These are phyloP conservation scores for Chalcosyrphus nemorum DNA, from an alignment of 2,888 invertebrate species.

Conservation along the genomic window DNA sequence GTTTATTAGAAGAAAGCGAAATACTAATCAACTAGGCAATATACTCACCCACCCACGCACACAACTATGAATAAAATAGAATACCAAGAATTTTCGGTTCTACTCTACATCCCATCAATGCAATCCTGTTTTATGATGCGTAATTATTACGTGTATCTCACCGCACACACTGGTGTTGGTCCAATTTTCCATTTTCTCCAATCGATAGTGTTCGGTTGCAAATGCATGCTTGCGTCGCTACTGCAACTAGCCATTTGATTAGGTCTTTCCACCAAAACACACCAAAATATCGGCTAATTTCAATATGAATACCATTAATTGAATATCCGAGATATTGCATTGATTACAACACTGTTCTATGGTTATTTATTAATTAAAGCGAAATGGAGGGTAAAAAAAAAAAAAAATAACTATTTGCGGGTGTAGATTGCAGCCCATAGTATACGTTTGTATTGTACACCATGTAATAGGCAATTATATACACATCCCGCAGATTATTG, in stretches of 20 bases:
- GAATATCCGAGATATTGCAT: conserved; percentile 6
- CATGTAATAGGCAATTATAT: neutral
- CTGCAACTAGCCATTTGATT: conserved; percentile 11
- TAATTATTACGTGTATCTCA: neutral
- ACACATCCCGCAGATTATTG: neutral
- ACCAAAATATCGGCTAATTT: neutral
- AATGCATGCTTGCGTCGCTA: neutral
- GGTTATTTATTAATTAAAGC: conserved; percentile 25
- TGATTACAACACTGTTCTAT: conserved; percentile 20
- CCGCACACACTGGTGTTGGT: neutral
- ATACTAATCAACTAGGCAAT: too few species aligned
- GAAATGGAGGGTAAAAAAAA: neutral
- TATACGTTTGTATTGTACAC: neutral
- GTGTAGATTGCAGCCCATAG: neutral
- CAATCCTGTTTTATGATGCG: neutral
- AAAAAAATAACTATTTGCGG: neutral
- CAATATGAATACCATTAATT: conserved; percentile 32
- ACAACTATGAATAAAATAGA: neutral
- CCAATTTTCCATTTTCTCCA: neutral
- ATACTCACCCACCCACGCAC: too few species aligned
- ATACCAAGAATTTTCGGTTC: too few species aligned
- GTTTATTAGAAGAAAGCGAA: too few species aligned
- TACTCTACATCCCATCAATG: neutral
- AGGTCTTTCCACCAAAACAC: neutral
- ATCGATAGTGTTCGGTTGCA: neutral